Conservation (phyloP, 2,797 vertebrate species). For the Xenops minutus region DNA sequence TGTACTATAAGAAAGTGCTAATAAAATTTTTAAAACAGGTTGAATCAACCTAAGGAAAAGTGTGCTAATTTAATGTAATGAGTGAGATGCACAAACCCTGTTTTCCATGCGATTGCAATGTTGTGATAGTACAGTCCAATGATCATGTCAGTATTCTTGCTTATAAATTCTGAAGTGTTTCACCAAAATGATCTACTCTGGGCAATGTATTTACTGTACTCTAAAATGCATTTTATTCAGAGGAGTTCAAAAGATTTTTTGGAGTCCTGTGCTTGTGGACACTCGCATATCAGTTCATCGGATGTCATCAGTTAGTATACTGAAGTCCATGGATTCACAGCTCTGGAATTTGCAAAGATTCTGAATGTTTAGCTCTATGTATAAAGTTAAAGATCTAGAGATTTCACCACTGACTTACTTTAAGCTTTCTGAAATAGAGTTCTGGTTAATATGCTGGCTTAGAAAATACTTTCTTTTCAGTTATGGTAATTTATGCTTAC, state of each 20-base stretch:
- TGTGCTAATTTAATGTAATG: not conserved
- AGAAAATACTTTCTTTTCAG: not conserved
- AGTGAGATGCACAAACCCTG: not conserved
- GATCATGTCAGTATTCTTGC: not conserved
- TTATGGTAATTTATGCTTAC: not conserved
- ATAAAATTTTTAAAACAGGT: not conserved
- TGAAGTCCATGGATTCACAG: not conserved
- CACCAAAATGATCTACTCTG: not conserved
- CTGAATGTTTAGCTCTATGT: not conserved
- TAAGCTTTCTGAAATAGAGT: not conserved
- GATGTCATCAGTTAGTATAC: not conserved
- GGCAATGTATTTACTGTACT: not conserved
- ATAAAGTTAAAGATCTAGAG: not conserved
- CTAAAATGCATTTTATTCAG: not conserved
- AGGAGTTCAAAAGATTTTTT: not conserved
- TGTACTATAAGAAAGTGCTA: not conserved
- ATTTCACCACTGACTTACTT: not conserved
- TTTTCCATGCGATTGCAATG: not conserved
- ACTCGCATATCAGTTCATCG: not conserved
- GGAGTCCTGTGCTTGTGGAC: not conserved
- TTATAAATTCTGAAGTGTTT: conserved; percentile 1
- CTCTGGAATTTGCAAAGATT: not conserved
- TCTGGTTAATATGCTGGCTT: not conserved
- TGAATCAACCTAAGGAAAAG: not conserved
- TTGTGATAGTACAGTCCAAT: not conserved